Percentiles rank a stretch among this genome's conserved stretches.
Evolutionary conservation across 2,888 invertebrate species (phyloP).

Genomic region (Himalopsyche japonica): DNA sequence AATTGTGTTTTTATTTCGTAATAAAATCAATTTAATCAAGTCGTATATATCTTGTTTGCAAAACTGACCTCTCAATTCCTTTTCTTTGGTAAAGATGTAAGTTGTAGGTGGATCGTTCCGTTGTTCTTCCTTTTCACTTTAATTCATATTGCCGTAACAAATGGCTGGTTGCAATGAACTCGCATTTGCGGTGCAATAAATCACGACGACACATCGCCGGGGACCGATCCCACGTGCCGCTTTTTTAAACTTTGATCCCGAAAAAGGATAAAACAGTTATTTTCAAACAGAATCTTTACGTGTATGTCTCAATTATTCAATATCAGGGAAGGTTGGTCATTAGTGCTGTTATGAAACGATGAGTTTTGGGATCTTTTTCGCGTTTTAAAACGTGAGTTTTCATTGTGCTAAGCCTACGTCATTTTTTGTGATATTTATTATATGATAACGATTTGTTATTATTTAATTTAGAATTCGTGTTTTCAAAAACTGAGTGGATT

Average conservation of each 20-base stretch:
- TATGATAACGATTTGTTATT: too few species aligned
- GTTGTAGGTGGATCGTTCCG: neutral
- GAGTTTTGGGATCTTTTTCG: neutral
- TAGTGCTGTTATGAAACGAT: neutral
- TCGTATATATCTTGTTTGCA: neutral
- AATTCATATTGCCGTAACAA: slow-evolving; percentile 29
- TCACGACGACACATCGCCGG: slow-evolving; percentile 13
- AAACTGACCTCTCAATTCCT: neutral
- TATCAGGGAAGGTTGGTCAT: neutral
- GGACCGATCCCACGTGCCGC: neutral
- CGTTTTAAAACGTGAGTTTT: too few species aligned
- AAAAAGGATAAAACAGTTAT: neutral
- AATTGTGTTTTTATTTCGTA: too few species aligned
- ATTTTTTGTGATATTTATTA: too few species aligned
- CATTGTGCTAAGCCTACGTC: too few species aligned
- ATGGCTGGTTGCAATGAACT: slow-evolving; percentile 21
- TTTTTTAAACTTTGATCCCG: neutral
- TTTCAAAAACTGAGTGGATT: too few species aligned
- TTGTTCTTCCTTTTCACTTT: neutral
- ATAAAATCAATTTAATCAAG: too few species aligned
- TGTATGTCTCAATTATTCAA: neutral
- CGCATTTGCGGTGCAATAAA: slow-evolving; percentile 17
- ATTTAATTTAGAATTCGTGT: too few species aligned
- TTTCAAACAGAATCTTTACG: neutral
- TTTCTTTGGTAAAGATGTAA: neutral